Percentiles rank a stretch among this genome's conserved stretches.
phyloP scores from a whole-genome alignment of 2,888 invertebrate genomes.

The Rotaria socialis region DNA sequence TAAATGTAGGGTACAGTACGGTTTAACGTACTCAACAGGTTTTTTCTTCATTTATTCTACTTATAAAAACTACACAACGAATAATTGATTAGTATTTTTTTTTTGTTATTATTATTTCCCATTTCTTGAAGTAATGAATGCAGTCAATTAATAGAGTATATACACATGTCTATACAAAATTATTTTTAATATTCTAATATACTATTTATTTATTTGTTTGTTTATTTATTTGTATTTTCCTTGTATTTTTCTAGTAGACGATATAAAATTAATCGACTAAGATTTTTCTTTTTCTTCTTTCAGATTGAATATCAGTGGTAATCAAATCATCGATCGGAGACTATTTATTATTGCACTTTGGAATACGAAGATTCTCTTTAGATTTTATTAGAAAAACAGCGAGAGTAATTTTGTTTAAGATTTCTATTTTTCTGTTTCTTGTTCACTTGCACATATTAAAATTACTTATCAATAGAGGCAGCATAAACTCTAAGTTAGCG shows the following conservation, averaged over 20 bases:
- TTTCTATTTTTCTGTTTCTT: not conserved
- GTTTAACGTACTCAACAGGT: too few relatives aligned
- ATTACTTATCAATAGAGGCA: not conserved
- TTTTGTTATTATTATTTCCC: not conserved
- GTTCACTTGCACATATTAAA: not conserved
- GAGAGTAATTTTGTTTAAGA: not conserved
- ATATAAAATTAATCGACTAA: not conserved
- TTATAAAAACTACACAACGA: too few relatives aligned
- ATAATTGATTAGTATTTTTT: not conserved
- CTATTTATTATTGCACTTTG: not conserved
- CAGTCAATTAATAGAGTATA: not conserved
- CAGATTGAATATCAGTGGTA: not conserved
- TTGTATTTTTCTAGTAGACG: not conserved
- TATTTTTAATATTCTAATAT: not conserved
- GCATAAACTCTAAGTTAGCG: not conserved
- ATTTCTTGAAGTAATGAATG: not conserved
- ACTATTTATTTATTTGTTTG: not conserved
- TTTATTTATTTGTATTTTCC: too few relatives aligned
- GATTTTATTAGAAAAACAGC: not conserved
- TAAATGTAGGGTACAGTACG: not conserved
- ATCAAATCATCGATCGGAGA: not conserved
- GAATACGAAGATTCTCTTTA: not conserved
- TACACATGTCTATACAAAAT: not conserved
- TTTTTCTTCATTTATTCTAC: too few relatives aligned
- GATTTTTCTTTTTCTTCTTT: not conserved